Evolutionary conservation across 2,888 invertebrate species (phyloP), one percentile per base, ranked within the genome.

Genomic region (Glaucopsyche alexis): DNA sequence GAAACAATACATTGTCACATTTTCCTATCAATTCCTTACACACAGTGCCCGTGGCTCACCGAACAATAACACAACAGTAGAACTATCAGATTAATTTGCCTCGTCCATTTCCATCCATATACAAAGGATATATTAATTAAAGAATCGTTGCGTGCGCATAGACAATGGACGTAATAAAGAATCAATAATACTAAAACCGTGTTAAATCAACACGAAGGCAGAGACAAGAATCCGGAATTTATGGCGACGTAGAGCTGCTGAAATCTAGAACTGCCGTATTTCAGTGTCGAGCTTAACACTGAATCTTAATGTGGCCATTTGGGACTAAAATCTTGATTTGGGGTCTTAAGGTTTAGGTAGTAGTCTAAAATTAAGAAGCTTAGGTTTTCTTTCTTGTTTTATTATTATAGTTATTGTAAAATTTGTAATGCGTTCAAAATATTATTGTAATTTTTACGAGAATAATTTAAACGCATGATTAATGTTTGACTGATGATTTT

Each of bases 101-200:
- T 64, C 9, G 16, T 80, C 84, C 85, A 87, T 87, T 81, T 87
- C 87, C 87, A 85, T 86, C 87, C 87, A 85, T 80, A 80, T 78
- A 81, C 83, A 83, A 84, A 85, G 83, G 80, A 85, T 82, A 85
- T 87, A 89, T 91, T 92, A 92, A 92, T 92, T 92, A 92, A 89
- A 83, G 80, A 79, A 80, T 81, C 83, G 84, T 88, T 87, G 87
- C 89, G 89, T 89, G 89, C 88, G 87, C 85, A 84, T 84, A 86
- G 89, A 91, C 91, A 90, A 86, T 86, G 84, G 85, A 83, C 87
- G 88, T 87, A 87, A 89, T 91, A 92, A 92, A 92, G 91, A 92
- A 93, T 93, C 93, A 92, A 93, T 93, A 93, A 90, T 86, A 89
- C 91, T 92, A 91, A 92, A 92, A 91, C 91, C 90, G 86, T 89